These are phyloP conservation scores for Cephus nigrinus DNA, from an alignment of 2,888 invertebrate genomes.

Conservation along the genomic window DNA sequence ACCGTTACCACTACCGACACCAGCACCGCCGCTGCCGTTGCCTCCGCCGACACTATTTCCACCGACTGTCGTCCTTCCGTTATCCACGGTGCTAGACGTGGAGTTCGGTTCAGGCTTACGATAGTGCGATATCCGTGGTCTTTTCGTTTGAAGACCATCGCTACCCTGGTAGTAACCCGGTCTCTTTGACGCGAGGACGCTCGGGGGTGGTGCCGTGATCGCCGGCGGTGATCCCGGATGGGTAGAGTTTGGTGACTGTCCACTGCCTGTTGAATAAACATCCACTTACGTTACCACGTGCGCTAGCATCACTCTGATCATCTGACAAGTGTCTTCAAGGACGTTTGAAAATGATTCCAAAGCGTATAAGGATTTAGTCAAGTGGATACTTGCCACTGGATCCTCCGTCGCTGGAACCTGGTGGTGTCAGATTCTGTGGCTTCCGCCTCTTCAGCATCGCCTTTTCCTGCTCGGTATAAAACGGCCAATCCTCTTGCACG, in stretches of 20 bases:
- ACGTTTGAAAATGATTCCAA: neutral
- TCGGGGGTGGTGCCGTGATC: slow-evolving; percentile 63
- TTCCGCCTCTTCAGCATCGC: slow-evolving; percentile 90
- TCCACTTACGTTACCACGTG: too few species aligned
- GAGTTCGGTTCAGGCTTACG: slow-evolving; percentile 70
- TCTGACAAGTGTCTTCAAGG: neutral
- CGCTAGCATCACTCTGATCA: neutral
- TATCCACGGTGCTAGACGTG: slow-evolving; percentile 51
- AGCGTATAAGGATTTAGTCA: neutral
- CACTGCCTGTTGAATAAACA: slow-evolving; percentile 68
- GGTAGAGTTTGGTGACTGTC: slow-evolving; percentile 82
- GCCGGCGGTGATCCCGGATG: slow-evolving; percentile 80
- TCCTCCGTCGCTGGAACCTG: slow-evolving; percentile 84
- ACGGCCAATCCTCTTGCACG: slow-evolving; percentile 94
- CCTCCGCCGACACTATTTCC: slow-evolving; percentile 31
- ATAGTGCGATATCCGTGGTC: slow-evolving; percentile 89
- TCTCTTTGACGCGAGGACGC: slow-evolving; percentile 71
- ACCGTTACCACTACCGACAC: slow-evolving; percentile 13
- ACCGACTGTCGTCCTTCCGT: slow-evolving; percentile 47
- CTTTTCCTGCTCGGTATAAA: slow-evolving; percentile 90
- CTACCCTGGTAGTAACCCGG: slow-evolving; percentile 73
- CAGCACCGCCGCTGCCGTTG: slow-evolving; percentile 21
- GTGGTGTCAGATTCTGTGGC: slow-evolving; percentile 91
- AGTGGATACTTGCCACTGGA: slow-evolving; percentile 68
- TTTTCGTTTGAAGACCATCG: slow-evolving; percentile 75